Conservation (phyloP, 2,888 invertebrate genomes). For the Cosmorhoe ocellata region DNA sequence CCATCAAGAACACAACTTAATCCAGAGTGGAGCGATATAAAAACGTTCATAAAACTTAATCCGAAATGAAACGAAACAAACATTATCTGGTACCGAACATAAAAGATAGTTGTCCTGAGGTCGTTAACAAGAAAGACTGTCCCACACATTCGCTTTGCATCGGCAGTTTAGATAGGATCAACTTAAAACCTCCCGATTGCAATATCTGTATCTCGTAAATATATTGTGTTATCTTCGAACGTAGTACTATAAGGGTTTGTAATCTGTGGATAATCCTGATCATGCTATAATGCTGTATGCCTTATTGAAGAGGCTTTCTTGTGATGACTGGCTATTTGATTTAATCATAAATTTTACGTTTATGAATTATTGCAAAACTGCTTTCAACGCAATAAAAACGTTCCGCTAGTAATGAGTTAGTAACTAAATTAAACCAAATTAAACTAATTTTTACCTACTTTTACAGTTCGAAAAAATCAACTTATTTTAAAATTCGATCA, state of each 20-base stretch:
- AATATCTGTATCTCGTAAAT: conserved; percentile 46
- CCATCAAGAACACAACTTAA: conserved; percentile 32
- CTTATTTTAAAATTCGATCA: no score
- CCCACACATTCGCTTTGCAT: conserved; percentile 60
- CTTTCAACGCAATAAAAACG: no score
- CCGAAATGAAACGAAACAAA: conserved; percentile 37
- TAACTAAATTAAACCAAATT: no score
- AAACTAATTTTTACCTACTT: no score
- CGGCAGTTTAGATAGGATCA: conserved; percentile 59
- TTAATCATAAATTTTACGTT: not conserved
- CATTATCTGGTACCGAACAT: conserved; percentile 50
- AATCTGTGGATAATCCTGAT: conserved; percentile 58
- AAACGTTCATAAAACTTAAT: conserved; percentile 33
- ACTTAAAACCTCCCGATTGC: conserved; percentile 59
- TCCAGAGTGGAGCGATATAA: conserved; percentile 30
- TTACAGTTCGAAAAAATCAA: no score
- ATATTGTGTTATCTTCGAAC: conserved; percentile 50
- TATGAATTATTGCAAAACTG: no score
- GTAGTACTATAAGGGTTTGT: conserved; percentile 56
- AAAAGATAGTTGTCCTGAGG: conserved; percentile 56
- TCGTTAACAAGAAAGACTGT: conserved; percentile 66
- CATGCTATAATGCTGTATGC: conserved; percentile 40
- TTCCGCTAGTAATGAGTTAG: no score
- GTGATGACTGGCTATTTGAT: conserved; percentile 3
- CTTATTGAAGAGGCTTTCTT: conserved; percentile 31